Percentiles rank a stretch among this genome's conserved stretches.
These are phyloP conservation scores for Acanthopagrus latus DNA, from an alignment of 2,797 vertebrate species.

Conservation along the genomic window DNA sequence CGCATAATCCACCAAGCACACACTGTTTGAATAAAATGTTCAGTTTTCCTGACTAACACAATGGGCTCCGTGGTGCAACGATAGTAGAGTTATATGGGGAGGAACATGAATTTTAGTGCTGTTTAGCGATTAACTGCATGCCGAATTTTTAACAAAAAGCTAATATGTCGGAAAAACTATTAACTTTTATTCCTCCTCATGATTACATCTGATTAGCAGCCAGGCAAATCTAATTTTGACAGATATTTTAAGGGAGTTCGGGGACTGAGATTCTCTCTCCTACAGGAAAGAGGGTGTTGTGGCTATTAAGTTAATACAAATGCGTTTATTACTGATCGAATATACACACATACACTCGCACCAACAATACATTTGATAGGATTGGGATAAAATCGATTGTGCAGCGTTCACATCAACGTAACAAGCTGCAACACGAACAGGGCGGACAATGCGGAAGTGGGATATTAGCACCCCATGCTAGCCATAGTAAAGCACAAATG, in stretches of 20 bases:
- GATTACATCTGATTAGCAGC: background rate
- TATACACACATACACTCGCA: accelerated
- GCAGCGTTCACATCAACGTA: background rate
- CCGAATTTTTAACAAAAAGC: background rate
- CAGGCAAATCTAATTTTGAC: accelerated
- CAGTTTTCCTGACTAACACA: background rate
- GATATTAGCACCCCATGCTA: slow-evolving; percentile 56
- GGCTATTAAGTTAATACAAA: background rate
- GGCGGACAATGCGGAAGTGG: slow-evolving; percentile 79
- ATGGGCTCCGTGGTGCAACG: background rate
- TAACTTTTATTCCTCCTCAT: accelerated
- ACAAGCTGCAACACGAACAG: slow-evolving; percentile 53
- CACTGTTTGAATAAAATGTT: background rate
- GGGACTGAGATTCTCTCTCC: background rate
- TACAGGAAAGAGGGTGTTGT: accelerated
- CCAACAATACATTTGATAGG: accelerated
- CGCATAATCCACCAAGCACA: background rate
- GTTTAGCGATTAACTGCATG: background rate
- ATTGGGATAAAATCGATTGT: background rate
- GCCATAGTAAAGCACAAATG: background rate
- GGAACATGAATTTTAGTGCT: background rate
- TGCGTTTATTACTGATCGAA: accelerated
- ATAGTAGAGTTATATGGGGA: no score
- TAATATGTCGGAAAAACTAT: accelerated
- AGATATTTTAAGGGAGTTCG: background rate